Evolutionary conservation across 2,888 invertebrate species (phyloP).

Genomic region (Pomacea canaliculata): DNA sequence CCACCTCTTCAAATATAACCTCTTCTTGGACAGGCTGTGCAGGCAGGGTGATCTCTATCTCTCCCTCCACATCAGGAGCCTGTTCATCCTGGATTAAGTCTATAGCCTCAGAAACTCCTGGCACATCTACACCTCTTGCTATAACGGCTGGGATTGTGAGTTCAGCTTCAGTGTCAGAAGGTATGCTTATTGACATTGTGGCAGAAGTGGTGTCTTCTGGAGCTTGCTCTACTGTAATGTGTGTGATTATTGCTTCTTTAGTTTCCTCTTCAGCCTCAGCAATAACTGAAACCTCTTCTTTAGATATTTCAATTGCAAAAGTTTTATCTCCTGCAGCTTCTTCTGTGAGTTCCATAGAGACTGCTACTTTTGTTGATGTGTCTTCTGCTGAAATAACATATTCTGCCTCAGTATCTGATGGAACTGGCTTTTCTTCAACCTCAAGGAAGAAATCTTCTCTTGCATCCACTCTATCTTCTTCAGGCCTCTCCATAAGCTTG

Average conservation of each 20-base stretch:
- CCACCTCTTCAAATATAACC: conserved; percentile 24
- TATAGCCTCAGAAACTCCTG: conserved; percentile 17
- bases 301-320: conserved; percentile 27
- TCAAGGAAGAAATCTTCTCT: conserved; percentile 60
- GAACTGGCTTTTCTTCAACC: conserved; percentile 33
- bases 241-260: conserved; percentile 61
- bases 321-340: conserved; percentile 26
- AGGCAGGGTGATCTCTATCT: conserved; percentile 17
- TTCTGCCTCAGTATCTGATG: conserved; percentile 74
- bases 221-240: conserved; percentile 26
- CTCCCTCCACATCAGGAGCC: neutral
- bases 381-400: conserved; percentile 16
- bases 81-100: neutral
- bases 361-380: conserved; percentile 9
- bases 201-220: conserved; percentile 13
- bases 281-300: conserved; percentile 9
- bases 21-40: conserved; percentile 9
- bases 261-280: conserved; percentile 71
- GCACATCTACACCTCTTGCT: conserved; percentile 46
- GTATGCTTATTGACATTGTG: conserved; percentile 4
- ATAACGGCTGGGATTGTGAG: conserved; percentile 31
- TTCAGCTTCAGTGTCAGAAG: conserved; percentile 66
- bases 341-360: neutral
- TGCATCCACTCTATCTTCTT: conserved; percentile 71
- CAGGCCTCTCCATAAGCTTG: conserved; percentile 16